Evolutionary conservation across 2,797 vertebrate species (phyloP), one percentile per base, ranked within the genome.

Genomic region (Lepidocolaptes lacrymiger): DNA sequence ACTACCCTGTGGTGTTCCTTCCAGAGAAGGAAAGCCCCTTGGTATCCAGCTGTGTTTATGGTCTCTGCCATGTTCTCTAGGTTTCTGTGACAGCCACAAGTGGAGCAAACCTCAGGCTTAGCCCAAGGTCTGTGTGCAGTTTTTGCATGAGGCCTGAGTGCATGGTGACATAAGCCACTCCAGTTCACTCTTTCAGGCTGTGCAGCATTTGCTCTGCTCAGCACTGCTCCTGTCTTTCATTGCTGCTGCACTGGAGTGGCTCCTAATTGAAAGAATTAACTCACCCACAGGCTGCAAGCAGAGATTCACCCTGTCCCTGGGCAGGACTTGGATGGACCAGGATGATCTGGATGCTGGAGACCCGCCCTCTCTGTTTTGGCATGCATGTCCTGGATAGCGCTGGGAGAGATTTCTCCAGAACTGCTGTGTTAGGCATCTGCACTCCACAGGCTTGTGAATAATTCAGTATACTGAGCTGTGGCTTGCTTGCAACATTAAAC

Each of bases 401-500:
- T 54, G 62, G 62, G 30, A 88, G 54, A 61, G 10, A 36, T 79
- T 91, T 84, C 82, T 71, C 26, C 74, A 90, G 74, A 89, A 39
- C n/a, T 69, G 61, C 49, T 84, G 26, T 34, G 51, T 51, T 73
- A 75, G 86, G 62, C 39, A 26, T 91, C 61, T 80, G 41, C 24
- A 26, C n/a, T 58, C 54, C 39, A 36, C 41, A 72, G 68, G 43
- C 69, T 93, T 78, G 44, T 54, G 85, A 94, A 95, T 75, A 95
- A 89, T 87, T 90, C 78, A 78, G 66, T 64, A 46, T 46, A 63
- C 43, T 54, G 48, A 93, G 24, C 63, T 11, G 2, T 43, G 52
- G 32, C 55, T 96, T 80, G 30, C 76, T 95, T 94, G 75, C 54
- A 94, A 27, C 59, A 27, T 86, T 90, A 83, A 94, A 95, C 80